Base-by-base conservation (phyloP, 2,797 vertebrate species). In the Taenioides sp. region DNA sequence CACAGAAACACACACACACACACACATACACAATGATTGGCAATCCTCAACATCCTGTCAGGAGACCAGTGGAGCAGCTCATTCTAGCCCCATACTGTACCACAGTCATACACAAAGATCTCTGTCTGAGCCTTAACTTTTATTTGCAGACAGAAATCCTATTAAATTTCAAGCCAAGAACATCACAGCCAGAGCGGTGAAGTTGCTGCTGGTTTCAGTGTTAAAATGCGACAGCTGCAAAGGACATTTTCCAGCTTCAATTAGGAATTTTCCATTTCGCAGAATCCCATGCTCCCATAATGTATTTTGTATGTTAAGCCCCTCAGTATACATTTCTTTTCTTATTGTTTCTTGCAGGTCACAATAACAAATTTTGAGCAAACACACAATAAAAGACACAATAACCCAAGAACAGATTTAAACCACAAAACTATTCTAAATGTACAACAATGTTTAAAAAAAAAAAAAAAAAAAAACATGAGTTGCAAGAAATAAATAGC, bases 21-120 rank as follows among this genome's bases (percentile, higher is more conserved):
- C 34, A 37, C 34, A 10, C 7, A 34, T 72, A 84, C 70, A 81
- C 76, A 81, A 72, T 82, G 74, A 86, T 71, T 76, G 72, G 74
- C 79, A 80, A 84, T 81, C 84, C 72, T 79, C 23, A 22, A 84
- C 84, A 86, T 92, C 84, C 90, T 90, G 88, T 85, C 86, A 82
- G 85, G 71, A 79, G n/a, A 86, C 80, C 72, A 28, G 73, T 75
- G 69, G 84, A 65, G 72, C 74, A 69, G 72, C 77, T 83, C 67
- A 79, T 79, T 81, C 78, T 59, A 77, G 73, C 69, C 70, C 72
- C 67, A 28, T 76, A 50, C 28, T 61, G 59, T 12, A 84, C 37
- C 34, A 23, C 52, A 37, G 43, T 43, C 37, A 34, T 40, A 74
- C 54, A 66, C 37, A 62, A 34, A 55, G 31, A 31, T 6, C 54